Percentiles rank a stretch among this genome's conserved stretches.
These are phyloP conservation scores for Marasmarcha lunaedactyla DNA, from an alignment of 2,888 invertebrate species.

Conservation along the genomic window DNA sequence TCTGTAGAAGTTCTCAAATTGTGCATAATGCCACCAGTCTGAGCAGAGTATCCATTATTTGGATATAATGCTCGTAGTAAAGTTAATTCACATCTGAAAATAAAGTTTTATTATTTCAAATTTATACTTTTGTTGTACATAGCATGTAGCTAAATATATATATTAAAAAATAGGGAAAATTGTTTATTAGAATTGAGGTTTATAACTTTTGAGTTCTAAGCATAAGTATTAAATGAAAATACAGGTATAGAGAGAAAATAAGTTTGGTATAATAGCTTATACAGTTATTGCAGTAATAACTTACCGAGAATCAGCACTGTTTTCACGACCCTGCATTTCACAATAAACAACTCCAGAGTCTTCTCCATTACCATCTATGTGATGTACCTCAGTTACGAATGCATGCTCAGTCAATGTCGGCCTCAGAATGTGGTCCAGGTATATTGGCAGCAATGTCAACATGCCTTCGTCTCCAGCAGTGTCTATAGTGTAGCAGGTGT, in stretches of 20 bases:
- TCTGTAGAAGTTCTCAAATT: slow-evolving; percentile 85
- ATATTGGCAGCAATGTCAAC: slow-evolving; percentile 88
- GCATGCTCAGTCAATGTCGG: slow-evolving; percentile 86
- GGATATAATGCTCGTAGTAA: slow-evolving; percentile 82
- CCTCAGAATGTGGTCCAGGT: slow-evolving; percentile 89
- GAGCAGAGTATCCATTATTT: slow-evolving; percentile 83
- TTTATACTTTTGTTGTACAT: too few relatives aligned
- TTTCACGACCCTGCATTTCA: slow-evolving; percentile 92
- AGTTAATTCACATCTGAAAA: slow-evolving; percentile 69
- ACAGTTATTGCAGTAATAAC: too few relatives aligned
- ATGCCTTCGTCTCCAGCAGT: slow-evolving; percentile 89
- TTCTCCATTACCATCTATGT: slow-evolving; percentile 87
- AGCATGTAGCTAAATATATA: too few relatives aligned
- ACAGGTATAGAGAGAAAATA: too few relatives aligned
- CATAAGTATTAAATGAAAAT: too few relatives aligned
- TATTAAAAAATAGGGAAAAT: too few relatives aligned
- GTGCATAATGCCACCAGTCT: slow-evolving; percentile 87
- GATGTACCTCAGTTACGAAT: slow-evolving; percentile 92
- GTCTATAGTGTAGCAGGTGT: slow-evolving; percentile 90
- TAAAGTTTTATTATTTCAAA: too few relatives aligned
- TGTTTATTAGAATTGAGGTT: too few relatives aligned
- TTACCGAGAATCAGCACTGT: slow-evolving; percentile 77
- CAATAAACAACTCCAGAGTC: slow-evolving; percentile 96
- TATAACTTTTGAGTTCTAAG: too few relatives aligned
- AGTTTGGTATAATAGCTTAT: too few relatives aligned